Conservation (phyloP, 2,113 vertebrate species). For the Zapornia atra region DNA sequence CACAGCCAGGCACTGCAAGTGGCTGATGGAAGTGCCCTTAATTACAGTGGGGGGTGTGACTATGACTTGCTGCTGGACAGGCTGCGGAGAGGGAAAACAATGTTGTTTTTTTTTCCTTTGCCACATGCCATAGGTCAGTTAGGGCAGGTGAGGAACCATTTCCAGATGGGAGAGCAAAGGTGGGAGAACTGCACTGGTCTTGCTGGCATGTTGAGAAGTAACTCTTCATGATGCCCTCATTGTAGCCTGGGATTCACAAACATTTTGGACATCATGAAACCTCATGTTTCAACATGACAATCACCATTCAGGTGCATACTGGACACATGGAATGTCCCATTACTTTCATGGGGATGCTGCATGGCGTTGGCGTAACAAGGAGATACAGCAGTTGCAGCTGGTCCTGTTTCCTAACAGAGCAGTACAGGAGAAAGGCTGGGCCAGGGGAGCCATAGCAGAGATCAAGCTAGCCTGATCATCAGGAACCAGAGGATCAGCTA, state of each 20-base stretch:
- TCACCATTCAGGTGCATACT: not conserved
- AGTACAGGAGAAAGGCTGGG: not conserved
- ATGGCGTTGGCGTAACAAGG: not conserved
- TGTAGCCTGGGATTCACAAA: not conserved
- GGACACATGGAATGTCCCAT: not conserved
- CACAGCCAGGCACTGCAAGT: rapidly evolving
- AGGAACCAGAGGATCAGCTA: not conserved
- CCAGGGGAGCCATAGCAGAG: not conserved
- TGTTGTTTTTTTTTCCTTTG: not conserved
- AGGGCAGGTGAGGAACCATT: not conserved
- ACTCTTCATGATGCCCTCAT: not conserved
- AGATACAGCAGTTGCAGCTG: not conserved
- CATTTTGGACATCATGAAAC: not conserved
- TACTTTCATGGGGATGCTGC: not conserved
- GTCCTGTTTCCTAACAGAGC: not conserved
- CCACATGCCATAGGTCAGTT: not conserved
- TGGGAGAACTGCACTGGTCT: not conserved
- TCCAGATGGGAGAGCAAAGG: not conserved
- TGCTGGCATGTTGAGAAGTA: not conserved
- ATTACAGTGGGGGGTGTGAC: not conserved
- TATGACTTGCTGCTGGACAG: not conserved
- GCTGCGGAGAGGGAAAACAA: not conserved
- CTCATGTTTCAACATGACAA: not conserved
- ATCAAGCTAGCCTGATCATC: not conserved
- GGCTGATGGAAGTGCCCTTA: not conserved